Evolutionary conservation across 2,888 invertebrate species (phyloP).

Genomic region (Drosophila paranaensis): DNA sequence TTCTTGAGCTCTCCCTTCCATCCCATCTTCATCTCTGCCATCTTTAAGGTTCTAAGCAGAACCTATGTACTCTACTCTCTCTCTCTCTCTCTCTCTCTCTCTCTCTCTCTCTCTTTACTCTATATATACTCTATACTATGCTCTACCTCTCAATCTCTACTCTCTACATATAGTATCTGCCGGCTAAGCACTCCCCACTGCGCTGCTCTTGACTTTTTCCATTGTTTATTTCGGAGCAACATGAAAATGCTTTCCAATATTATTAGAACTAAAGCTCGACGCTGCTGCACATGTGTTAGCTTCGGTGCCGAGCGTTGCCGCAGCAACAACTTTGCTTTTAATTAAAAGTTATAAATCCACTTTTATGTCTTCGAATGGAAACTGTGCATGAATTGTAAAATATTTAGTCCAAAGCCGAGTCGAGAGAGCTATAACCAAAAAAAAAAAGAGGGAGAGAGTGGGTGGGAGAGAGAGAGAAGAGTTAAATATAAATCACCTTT

Average conservation of each 20-base stretch:
- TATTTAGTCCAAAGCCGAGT: background rate
- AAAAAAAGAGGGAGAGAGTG: too few relatives aligned
- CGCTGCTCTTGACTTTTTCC: background rate
- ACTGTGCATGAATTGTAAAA: background rate
- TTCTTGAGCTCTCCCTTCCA: too few relatives aligned
- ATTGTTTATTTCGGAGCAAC: background rate
- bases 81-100: too few relatives aligned
- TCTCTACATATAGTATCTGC: background rate
- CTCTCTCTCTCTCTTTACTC: too few relatives aligned
- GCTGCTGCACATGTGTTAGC: background rate
- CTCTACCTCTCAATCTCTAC: too few relatives aligned
- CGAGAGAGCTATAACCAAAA: background rate
- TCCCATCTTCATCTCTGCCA: too few relatives aligned
- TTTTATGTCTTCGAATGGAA: background rate
- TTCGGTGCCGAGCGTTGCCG: background rate
- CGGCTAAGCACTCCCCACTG: background rate
- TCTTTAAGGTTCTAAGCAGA: too few relatives aligned
- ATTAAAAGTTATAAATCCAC: constrained; percentile 8
- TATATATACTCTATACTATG: too few relatives aligned
- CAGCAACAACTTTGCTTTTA: background rate
- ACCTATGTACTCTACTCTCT: too few relatives aligned
- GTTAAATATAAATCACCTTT: constrained; percentile 2
- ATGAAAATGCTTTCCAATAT: constrained; percentile 9
- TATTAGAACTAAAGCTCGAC: background rate
- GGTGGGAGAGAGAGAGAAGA: too few relatives aligned